Conservation (phyloP, 2,797 vertebrate genomes). For the Eospalax fontanierii region DNA sequence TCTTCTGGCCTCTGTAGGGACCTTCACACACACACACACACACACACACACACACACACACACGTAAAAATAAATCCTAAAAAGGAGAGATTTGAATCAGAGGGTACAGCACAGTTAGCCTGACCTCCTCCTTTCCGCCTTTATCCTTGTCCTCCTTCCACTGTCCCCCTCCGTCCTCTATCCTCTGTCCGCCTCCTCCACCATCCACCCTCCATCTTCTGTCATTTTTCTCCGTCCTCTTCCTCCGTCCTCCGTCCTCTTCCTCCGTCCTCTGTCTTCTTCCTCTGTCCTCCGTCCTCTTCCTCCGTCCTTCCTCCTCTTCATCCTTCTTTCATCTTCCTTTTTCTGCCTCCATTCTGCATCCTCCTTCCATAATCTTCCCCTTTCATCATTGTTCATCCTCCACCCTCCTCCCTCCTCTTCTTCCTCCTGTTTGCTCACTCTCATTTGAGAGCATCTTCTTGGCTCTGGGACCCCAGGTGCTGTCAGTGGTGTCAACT, state of each 20-base stretch:
- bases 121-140: background rate
- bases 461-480: rapidly evolving
- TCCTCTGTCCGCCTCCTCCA: too few species aligned
- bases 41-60: background rate
- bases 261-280: background rate
- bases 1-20: background rate
- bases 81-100: background rate
- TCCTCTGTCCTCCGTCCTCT: background rate
- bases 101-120: background rate
- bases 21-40: background rate
- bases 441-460: background rate
- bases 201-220: background rate
- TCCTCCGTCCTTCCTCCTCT: background rate
- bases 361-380: background rate
- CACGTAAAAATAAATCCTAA: background rate
- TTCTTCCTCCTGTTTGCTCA: background rate
- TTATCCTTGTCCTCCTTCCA: background rate
- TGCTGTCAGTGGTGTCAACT: background rate
- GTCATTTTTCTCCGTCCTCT: background rate
- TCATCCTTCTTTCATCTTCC: background rate
- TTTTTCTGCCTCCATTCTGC: background rate
- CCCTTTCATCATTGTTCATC: background rate
- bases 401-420: too few species aligned
- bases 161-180: too few species aligned
- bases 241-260: background rate